Evolutionary conservation across 2,113 vertebrate species (phyloP).

Genomic region (Hydrochoerus hydrochaeris): DNA sequence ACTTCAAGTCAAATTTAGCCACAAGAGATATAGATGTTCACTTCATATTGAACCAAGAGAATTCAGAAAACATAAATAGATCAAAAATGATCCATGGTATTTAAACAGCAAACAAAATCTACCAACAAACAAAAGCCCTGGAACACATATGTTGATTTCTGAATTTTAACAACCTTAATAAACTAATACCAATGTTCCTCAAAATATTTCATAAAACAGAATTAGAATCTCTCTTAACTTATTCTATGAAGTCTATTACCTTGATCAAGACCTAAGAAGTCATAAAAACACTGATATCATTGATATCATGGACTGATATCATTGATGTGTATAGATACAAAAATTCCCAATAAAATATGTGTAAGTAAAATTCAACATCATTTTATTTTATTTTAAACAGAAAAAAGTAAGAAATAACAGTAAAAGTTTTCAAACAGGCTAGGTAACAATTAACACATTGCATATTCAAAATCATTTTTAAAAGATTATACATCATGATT

Average conservation of each 20-base stretch:
- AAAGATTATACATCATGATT: not conserved
- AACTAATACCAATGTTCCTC: not conserved
- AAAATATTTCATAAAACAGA: not conserved
- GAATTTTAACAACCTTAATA: not conserved
- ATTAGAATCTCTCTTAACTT: not conserved
- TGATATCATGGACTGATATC: not conserved
- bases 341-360: not conserved
- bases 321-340: not conserved
- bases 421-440: too few species aligned
- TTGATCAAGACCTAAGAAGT: not conserved
- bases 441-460: too few species aligned
- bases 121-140: not conserved
- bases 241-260: not conserved
- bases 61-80: not conserved
- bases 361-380: not conserved
- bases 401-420: too few species aligned
- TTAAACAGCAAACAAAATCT: not conserved
- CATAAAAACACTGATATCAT: not conserved
- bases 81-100: not conserved
- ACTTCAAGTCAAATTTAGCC: not conserved
- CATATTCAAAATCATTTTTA: not conserved
- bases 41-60: not conserved
- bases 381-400: too few species aligned
- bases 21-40: not conserved
- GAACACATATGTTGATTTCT: not conserved